Evolutionary conservation across 2,888 invertebrate genomes (phyloP).

Genomic region (Anagyrus pseudococci): DNA sequence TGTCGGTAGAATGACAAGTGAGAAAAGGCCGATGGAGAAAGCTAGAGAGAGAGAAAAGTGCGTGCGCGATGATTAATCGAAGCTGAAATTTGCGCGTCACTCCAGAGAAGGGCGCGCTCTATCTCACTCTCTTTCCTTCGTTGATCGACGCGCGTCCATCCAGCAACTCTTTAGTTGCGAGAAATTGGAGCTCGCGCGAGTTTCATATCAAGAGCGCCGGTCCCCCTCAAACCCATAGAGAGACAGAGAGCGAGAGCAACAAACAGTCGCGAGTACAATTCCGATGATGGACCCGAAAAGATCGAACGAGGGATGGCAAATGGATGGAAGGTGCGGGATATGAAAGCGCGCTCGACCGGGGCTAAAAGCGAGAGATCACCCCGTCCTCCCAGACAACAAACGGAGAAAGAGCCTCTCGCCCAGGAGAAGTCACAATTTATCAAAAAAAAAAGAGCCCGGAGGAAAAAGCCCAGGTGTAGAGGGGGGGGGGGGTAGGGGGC

Average conservation of each 20-base stretch:
- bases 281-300: constrained; percentile 28
- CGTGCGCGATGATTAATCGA: constrained; percentile 22
- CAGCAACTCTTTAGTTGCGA: constrained; percentile 26
- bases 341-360: no score
- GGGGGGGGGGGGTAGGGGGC: constrained; percentile 3
- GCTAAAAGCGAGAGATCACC: not conserved
- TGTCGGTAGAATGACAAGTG: no score
- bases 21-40: no score
- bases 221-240: no score
- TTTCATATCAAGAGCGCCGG: constrained; percentile 10
- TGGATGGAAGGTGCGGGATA: constrained; percentile 5
- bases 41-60: not conserved
- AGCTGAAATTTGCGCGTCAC: constrained; percentile 19
- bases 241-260: no score
- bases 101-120: no score
- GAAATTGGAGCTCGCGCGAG: constrained; percentile 18
- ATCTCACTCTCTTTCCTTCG: no score
- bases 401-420: not conserved
- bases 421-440: constrained; percentile 36
- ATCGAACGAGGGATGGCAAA: constrained; percentile 3
- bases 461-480: not conserved
- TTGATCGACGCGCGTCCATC: not conserved
- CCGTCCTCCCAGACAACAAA: not conserved
- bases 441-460: constrained; percentile 11
- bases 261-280: constrained; percentile 25